These are phyloP conservation scores for Scrobipalpa costella DNA, from an alignment of 2,888 invertebrate genomes.

Conservation along the genomic window DNA sequence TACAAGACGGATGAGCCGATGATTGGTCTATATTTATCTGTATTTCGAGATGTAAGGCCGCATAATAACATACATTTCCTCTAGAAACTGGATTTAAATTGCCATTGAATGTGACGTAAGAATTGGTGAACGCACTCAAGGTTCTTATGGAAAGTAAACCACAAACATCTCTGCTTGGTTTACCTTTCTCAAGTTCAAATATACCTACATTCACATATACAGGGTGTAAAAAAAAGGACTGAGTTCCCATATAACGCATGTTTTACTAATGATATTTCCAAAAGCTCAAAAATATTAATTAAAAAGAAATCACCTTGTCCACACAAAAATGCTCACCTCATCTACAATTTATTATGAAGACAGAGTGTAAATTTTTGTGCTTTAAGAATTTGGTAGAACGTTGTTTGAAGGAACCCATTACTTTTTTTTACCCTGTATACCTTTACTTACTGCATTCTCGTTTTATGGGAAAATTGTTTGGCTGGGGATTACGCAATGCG, in stretches of 20 bases:
- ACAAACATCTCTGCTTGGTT: constrained; percentile 19
- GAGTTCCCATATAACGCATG: too few relatives aligned
- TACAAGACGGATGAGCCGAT: constrained; percentile 8
- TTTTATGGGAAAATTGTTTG: not conserved
- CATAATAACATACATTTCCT: constrained; percentile 19
- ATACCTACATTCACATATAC: too few relatives aligned
- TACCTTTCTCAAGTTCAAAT: constrained; percentile 25
- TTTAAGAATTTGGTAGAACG: too few relatives aligned
- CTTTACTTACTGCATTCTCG: constrained; percentile 2
- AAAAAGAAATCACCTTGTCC: too few relatives aligned
- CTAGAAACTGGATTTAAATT: constrained; percentile 18
- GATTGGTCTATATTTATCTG: constrained; percentile 17
- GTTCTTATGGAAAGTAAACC: constrained; percentile 44
- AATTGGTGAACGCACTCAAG: constrained; percentile 40
- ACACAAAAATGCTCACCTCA: too few relatives aligned
- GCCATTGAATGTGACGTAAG: constrained; percentile 24
- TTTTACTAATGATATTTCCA: too few relatives aligned
- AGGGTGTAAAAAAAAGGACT: too few relatives aligned
- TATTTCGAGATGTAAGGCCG: not conserved
- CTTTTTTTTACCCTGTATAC: too few relatives aligned
- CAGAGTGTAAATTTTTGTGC: too few relatives aligned
- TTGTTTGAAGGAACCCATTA: too few relatives aligned
- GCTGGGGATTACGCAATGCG: not conserved
- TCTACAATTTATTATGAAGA: too few relatives aligned
- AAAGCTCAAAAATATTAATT: too few relatives aligned